A percentile compares a stretch with the other conserved stretches of the same genome.
These are phyloP conservation scores for Aphaenogaster rudis DNA, from an alignment of 1,140 invertebrate species.

Conservation along the genomic window DNA sequence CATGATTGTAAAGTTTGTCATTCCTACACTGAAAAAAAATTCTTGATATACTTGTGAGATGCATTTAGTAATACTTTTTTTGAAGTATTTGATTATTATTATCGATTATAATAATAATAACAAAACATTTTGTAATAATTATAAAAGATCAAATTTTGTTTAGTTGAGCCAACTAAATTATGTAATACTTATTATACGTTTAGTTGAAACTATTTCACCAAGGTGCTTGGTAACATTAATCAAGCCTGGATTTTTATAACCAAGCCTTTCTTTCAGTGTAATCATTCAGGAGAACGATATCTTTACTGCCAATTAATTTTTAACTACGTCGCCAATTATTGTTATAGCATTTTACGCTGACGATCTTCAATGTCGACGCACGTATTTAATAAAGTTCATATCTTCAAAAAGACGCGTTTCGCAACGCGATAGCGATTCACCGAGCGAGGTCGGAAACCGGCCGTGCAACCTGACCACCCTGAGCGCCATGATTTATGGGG, in stretches of 20 bases:
- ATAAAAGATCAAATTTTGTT: too few relatives aligned
- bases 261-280: too few relatives aligned
- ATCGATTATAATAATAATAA: too few relatives aligned
- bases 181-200: too few relatives aligned
- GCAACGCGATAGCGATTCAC: conserved; percentile 48
- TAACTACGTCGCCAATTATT: not conserved
- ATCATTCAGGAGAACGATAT: not conserved
- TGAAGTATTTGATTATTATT: too few relatives aligned
- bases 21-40: not conserved
- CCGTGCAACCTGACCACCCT: conserved; percentile 78
- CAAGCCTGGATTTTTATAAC: too few relatives aligned
- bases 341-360: not conserved
- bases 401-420: conserved; percentile 49
- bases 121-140: too few relatives aligned
- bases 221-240: too few relatives aligned
- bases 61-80: too few relatives aligned
- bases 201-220: too few relatives aligned
- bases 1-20: not conserved
- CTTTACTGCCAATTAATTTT: not conserved
- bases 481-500: conserved; percentile 82
- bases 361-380: not conserved
- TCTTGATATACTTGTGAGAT: too few relatives aligned
- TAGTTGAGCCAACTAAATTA: too few relatives aligned
- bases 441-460: conserved; percentile 33
- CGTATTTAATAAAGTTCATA: conserved; percentile 50